phyloP scores from a whole-genome alignment of 1,140 invertebrate species.

The Cepaea nemoralis region DNA sequence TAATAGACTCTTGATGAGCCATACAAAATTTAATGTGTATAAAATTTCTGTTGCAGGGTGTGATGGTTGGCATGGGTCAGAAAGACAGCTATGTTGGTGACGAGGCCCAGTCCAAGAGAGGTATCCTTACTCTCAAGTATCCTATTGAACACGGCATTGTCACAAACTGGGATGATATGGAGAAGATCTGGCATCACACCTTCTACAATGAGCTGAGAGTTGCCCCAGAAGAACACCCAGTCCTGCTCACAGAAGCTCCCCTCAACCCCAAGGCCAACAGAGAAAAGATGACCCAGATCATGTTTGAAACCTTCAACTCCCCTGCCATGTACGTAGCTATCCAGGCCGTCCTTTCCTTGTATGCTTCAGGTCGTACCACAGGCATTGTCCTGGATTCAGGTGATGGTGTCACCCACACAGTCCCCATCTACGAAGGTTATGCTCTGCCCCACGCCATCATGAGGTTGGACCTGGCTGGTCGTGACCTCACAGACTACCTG shows the following conservation, averaged over 20 bases:
- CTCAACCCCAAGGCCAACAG: constrained; percentile 53
- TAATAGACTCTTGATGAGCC: no score
- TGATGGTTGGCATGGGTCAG: constrained; percentile 79
- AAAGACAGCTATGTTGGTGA: constrained; percentile 74
- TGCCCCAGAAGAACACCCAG: constrained; percentile 45
- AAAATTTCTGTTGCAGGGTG: constrained; percentile 76
- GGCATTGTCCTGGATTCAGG: constrained; percentile 94
- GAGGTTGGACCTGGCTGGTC: constrained; percentile 84
- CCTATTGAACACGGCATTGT: constrained; percentile 32
- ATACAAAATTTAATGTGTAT: no score
- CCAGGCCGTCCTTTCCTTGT: constrained; percentile 85
- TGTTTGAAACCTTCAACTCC: constrained; percentile 80
- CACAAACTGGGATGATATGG: constrained; percentile 33
- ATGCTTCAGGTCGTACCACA: constrained; percentile 93
- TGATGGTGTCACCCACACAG: constrained; percentile 93
- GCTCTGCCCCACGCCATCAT: constrained; percentile 58
- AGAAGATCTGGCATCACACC: constrained; percentile 54
- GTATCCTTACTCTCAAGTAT: constrained; percentile 29
- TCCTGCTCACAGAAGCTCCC: constrained; percentile 39
- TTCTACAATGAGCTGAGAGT: constrained; percentile 34
- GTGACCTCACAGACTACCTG: constrained; percentile 21
- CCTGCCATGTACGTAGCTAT: constrained; percentile 80
- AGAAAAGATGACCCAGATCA: constrained; percentile 68
- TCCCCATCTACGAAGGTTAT: constrained; percentile 85
- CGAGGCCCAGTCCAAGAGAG: constrained; percentile 74